Base-by-base conservation (phyloP, 2,797 vertebrate genomes). In the Coreius guichenoti region DNA sequence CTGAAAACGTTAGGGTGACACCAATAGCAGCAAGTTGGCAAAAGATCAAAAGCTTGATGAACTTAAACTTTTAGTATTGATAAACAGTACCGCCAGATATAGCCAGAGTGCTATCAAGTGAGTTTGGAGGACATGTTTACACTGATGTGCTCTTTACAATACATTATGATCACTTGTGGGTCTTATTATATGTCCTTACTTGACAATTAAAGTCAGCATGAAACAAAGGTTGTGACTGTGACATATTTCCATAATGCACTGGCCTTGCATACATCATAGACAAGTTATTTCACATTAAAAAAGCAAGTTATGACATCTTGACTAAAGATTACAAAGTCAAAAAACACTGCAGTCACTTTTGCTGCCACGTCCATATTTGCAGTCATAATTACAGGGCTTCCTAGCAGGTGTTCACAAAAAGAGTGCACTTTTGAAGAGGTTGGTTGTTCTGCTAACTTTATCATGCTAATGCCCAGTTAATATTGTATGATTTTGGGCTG, bases 1-100 rank as follows among this genome's bases (percentile, higher is more conserved):
- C 54, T 39, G 58, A 81, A 36, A 49, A 80, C 67, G 14, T 73
- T 31, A 36, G 51, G 69, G 39, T 74, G 56, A 78, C 56, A 83
- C 76, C 49, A 8, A 49, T 72, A 67, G 31, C 45, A 83, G 58
- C 21, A 51, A 82, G 16, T 47, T 70, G 51, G 33, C 13, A 43
- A 63, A 68, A 77, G 69, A 29, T 84, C 73, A 86, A 45, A 29
- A 43, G 45, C 5, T 26, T 61, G 29, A 39, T 67, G 31, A 72
- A 33, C 33, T 43, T 56, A 33, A 56, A 45, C 21, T 73, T 86
- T 65, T 16, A 54, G 51, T 76, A 39, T 47, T 49, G 17, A 63
- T 45, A 13, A 13, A 33, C 9, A 36, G 29, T 33, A 13, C 5
- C 0, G 3, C n/a, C 39, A 72, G 69, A 26, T 73, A 17, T 26